A percentile compares a stretch with the other conserved stretches of the same genome.
Evolutionary conservation across 2,113 vertebrate genomes (phyloP).

Genomic region (Anolis sagrei): DNA sequence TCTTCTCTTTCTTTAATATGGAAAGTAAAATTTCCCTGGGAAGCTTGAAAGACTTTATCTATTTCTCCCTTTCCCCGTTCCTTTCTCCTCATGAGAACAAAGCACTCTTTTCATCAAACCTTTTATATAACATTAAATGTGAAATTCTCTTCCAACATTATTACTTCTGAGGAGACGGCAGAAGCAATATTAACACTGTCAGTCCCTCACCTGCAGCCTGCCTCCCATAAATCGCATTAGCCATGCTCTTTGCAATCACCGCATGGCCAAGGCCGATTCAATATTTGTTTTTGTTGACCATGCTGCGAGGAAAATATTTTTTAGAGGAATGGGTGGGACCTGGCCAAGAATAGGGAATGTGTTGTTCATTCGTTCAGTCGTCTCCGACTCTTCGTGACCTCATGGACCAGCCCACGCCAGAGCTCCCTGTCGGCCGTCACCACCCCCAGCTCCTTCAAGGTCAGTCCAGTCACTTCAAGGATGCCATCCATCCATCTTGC

Average conservation of each 20-base stretch:
- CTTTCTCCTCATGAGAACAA: constrained; percentile 60
- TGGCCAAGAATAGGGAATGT: constrained; percentile 23
- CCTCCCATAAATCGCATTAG: constrained; percentile 54
- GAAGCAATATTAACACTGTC: constrained; percentile 59
- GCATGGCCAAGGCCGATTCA: constrained; percentile 28
- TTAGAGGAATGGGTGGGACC: constrained; percentile 41
- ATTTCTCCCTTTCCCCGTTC: constrained; percentile 56
- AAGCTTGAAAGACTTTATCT: constrained; percentile 68
- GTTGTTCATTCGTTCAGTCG: too few relatives aligned
- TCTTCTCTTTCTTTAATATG: constrained; percentile 67
- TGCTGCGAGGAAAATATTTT: constrained; percentile 27
- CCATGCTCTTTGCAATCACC: constrained; percentile 39
- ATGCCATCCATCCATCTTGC: too few relatives aligned
- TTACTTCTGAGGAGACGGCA: constrained; percentile 64
- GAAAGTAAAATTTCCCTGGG: constrained; percentile 64
- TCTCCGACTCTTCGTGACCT: too few relatives aligned
- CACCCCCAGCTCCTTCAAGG: too few relatives aligned
- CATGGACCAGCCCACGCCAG: too few relatives aligned
- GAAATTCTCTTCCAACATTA: constrained; percentile 60
- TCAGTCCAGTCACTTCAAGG: too few relatives aligned
- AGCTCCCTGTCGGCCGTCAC: too few relatives aligned
- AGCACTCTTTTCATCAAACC: constrained; percentile 62
- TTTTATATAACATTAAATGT: constrained; percentile 67
- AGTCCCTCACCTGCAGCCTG: constrained; percentile 57
- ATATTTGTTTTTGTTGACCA: constrained; percentile 28